phyloP scores from a whole-genome alignment of 2,888 invertebrate genomes.

The Leptinotarsa peninsularis region DNA sequence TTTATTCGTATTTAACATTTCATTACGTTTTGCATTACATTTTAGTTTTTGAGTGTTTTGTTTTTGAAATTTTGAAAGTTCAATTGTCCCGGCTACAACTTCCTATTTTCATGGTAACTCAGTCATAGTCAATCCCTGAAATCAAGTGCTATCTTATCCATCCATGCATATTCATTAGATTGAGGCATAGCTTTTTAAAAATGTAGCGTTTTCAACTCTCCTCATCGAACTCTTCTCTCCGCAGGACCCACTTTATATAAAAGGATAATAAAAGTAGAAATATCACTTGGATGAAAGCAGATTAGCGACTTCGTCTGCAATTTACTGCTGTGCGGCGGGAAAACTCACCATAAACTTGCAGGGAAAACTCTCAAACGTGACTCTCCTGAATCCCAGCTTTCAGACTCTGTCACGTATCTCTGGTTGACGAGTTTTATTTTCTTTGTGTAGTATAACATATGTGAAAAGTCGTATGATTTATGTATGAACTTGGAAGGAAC shows the following conservation, averaged over 20 bases:
- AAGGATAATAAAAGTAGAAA: constrained; percentile 3
- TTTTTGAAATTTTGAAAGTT: too few species aligned
- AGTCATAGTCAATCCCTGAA: too few species aligned
- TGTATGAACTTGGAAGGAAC: too few species aligned
- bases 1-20: too few species aligned
- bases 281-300: background rate
- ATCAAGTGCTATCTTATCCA: too few species aligned
- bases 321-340: background rate
- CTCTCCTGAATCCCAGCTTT: background rate
- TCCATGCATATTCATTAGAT: background rate
- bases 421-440: background rate
- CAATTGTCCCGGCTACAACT: too few species aligned
- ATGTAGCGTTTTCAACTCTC: background rate
- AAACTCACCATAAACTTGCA: background rate
- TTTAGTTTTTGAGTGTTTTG: too few species aligned
- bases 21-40: too few species aligned
- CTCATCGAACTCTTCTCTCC: background rate
- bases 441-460: background rate
- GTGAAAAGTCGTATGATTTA: background rate
- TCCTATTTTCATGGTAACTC: too few species aligned
- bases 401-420: background rate
- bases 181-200: background rate
- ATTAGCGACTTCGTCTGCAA: background rate
- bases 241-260: constrained; percentile 5
- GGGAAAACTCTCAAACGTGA: background rate